Evolutionary conservation across 2,888 invertebrate species (phyloP).

Genomic region (Drosophila phalerata): DNA sequence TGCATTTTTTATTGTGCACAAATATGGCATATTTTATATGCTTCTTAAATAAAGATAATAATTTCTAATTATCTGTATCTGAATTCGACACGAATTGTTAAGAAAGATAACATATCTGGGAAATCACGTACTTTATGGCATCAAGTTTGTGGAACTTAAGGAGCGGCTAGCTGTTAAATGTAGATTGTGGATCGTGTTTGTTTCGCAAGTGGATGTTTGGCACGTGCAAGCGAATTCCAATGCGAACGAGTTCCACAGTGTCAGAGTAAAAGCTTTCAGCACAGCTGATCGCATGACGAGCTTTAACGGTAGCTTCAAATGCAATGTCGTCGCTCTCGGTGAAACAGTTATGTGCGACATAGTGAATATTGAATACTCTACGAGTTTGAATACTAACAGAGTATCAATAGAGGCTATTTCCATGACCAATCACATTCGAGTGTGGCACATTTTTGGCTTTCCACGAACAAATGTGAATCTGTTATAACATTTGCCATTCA

Average conservation of each 20-base stretch:
- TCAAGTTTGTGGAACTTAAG: neutral
- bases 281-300: conserved; percentile 47
- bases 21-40: conserved; percentile 33
- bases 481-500: too few species aligned
- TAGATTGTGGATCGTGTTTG: conserved; percentile 16
- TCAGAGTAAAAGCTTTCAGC: conserved; percentile 33
- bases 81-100: conserved; percentile 2
- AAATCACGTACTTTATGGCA: conserved; percentile 4
- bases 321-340: conserved; percentile 14
- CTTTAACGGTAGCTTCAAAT: conserved; percentile 44
- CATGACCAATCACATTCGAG: too few species aligned
- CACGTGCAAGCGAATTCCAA: conserved; percentile 9
- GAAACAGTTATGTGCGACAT: neutral
- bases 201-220: conserved; percentile 10
- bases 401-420: too few species aligned
- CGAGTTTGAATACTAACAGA: neutral
- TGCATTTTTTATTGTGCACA: conserved; percentile 27
- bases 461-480: too few species aligned
- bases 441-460: too few species aligned
- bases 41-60: conserved; percentile 40
- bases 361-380: neutral
- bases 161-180: neutral
- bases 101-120: conserved; percentile 3
- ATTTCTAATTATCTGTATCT: conserved; percentile 14
- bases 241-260: conserved; percentile 40